Evolutionary conservation across 2,888 invertebrate genomes (phyloP).

Genomic region (Leucoptera coffeella): DNA sequence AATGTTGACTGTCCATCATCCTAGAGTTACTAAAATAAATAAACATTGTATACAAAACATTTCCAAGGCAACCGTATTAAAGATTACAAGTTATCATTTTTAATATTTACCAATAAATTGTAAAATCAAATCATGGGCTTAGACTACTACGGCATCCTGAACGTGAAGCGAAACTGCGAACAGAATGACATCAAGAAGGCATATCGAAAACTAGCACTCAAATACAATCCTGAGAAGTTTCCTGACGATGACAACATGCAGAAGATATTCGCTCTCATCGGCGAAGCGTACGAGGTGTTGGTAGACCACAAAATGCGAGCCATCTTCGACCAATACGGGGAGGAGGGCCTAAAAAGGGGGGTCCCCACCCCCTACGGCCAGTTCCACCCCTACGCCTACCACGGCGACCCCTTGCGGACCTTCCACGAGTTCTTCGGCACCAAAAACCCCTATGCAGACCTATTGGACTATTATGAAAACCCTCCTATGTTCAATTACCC

Average conservation of each 20-base stretch:
- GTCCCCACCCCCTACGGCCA: slow-evolving; percentile 62
- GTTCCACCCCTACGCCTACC: slow-evolving; percentile 71
- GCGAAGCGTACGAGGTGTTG: slow-evolving; percentile 76
- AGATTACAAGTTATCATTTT: no score
- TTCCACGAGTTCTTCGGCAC: slow-evolving; percentile 80
- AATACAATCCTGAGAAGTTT: slow-evolving; percentile 55
- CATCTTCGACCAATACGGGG: slow-evolving; percentile 86
- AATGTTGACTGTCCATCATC: no score
- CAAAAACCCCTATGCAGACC: slow-evolving; percentile 72
- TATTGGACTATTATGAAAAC: slow-evolving; percentile 60
- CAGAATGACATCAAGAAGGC: slow-evolving; percentile 69
- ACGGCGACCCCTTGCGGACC: slow-evolving; percentile 70
- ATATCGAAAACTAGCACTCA: slow-evolving; percentile 49
- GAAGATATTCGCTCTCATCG: slow-evolving; percentile 56
- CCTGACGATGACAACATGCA: slow-evolving; percentile 34
- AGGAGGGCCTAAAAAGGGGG: slow-evolving; percentile 78
- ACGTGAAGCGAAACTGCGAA: slow-evolving; percentile 57
- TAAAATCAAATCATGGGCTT: slow-evolving; percentile 46
- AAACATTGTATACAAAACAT: no score
- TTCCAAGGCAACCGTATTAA: no score
- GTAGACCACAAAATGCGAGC: slow-evolving; percentile 61
- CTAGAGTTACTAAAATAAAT: no score
- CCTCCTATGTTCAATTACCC: slow-evolving; percentile 59
- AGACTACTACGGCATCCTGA: slow-evolving; percentile 74
- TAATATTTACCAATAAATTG: no score